Conservation (phyloP, 2,113 vertebrate species). For the Antennarius striatus region DNA sequence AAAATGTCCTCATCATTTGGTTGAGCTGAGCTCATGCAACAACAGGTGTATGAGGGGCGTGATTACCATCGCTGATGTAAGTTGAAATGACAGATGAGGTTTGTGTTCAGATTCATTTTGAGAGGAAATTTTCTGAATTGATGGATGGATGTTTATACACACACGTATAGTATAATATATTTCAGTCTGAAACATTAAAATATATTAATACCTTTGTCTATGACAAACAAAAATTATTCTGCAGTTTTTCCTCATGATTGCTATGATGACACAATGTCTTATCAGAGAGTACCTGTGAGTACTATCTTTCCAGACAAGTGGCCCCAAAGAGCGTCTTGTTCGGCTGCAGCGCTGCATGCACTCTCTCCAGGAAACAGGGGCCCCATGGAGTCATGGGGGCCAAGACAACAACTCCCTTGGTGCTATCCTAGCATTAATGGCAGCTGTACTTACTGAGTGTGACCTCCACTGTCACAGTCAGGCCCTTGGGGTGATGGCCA, state of each 20-base stretch:
- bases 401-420: slow-evolving; percentile 69
- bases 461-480: slow-evolving; percentile 83
- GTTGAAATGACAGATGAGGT: slow-evolving; percentile 45
- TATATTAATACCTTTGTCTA: too few relatives aligned
- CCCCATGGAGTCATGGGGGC: slow-evolving; percentile 46
- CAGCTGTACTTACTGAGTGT: slow-evolving; percentile 82
- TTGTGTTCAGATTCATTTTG: slow-evolving; percentile 5
- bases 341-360: slow-evolving; percentile 80
- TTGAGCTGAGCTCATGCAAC: slow-evolving; percentile 66
- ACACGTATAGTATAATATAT: neutral
- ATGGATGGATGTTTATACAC: neutral
- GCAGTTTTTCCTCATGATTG: neutral
- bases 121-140: neutral
- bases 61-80: slow-evolving; percentile 62
- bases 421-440: slow-evolving; percentile 80
- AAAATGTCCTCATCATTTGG: slow-evolving; percentile 68
- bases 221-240: too few relatives aligned
- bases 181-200: too few relatives aligned
- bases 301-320: slow-evolving; percentile 59
- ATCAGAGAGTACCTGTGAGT: slow-evolving; percentile 6
- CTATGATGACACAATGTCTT: neutral
- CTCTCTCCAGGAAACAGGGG: slow-evolving; percentile 74
- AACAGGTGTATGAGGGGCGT: slow-evolving; percentile 65
- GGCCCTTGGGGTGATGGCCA: slow-evolving; percentile 76
- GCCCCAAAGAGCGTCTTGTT: slow-evolving; percentile 72